A percentile compares a stretch with the other conserved stretches of the same genome.
These are phyloP conservation scores for Rhyacichthys aspro DNA, from an alignment of 2,797 vertebrate genomes.

Conservation along the genomic window DNA sequence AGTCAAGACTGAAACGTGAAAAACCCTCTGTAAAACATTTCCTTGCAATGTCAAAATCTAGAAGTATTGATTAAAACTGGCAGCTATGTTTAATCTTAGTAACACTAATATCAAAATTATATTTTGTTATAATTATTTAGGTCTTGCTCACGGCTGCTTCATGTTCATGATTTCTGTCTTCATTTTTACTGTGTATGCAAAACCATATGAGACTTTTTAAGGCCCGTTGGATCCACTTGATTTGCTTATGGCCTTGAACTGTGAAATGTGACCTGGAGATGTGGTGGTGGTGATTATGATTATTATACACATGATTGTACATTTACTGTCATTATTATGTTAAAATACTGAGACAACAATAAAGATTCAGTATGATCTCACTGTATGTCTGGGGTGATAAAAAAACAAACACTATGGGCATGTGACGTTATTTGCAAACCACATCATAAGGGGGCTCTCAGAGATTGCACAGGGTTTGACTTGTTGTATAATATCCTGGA, in stretches of 20 bases:
- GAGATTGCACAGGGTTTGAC: no score
- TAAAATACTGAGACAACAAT: slow-evolving; percentile 41
- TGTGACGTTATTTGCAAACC: no score
- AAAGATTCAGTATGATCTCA: slow-evolving; percentile 41
- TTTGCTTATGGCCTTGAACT: slow-evolving; percentile 50
- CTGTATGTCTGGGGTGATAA: slow-evolving; percentile 28
- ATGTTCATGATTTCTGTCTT: neutral
- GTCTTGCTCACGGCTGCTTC: neutral
- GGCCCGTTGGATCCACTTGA: slow-evolving; percentile 29
- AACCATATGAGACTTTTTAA: neutral
- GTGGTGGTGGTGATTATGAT: neutral
- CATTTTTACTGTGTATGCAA: neutral
- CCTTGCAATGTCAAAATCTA: slow-evolving; percentile 5
- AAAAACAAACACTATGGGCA: neutral
- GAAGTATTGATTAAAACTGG: slow-evolving; percentile 36
- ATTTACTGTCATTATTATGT: slow-evolving; percentile 10
- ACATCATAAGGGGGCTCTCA: no score
- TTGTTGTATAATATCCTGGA: neutral
- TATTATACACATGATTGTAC: neutral
- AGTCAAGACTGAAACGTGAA: no score
- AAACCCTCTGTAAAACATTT: no score
- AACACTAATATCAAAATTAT: no score
- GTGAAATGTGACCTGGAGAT: slow-evolving; percentile 56
- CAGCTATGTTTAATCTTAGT: slow-evolving; percentile 54
- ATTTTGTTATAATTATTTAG: no score